These are phyloP conservation scores for Portevinia maculata DNA, from an alignment of 2,888 invertebrate genomes.

Conservation along the genomic window DNA sequence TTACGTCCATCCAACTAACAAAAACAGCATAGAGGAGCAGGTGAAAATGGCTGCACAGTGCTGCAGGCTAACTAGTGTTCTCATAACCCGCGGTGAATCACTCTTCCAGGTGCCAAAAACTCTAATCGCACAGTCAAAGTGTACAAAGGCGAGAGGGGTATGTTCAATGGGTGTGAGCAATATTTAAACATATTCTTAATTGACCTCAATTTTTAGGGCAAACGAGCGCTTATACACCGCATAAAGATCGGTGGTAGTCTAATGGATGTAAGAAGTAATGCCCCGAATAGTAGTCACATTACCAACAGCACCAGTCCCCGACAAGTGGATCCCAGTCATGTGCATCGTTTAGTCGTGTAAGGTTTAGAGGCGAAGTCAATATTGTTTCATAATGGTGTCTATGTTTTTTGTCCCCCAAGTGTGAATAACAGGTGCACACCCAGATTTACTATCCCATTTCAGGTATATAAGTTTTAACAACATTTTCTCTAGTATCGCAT, in stretches of 20 bases:
- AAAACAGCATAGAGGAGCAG: slow-evolving; percentile 88
- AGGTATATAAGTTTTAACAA: slow-evolving; percentile 30
- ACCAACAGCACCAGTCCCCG: slow-evolving; percentile 74
- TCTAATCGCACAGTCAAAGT: slow-evolving; percentile 86
- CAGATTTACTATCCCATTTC: slow-evolving; percentile 24
- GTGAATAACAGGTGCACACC: slow-evolving; percentile 1
- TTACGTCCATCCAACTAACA: slow-evolving; percentile 86
- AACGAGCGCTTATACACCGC: slow-evolving; percentile 79
- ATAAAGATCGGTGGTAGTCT: slow-evolving; percentile 77
- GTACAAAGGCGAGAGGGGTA: slow-evolving; percentile 80
- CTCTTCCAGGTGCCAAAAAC: slow-evolving; percentile 92
- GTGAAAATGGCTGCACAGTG: slow-evolving; percentile 94
- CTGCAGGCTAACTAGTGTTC: slow-evolving; percentile 92
- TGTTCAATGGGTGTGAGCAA: slow-evolving; percentile 1
- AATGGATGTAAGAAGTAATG: slow-evolving; percentile 74
- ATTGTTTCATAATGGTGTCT: slow-evolving; percentile 64
- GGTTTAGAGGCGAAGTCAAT: slow-evolving; percentile 4
- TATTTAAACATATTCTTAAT: background rate
- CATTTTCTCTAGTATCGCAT: slow-evolving; percentile 34
- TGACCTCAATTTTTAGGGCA: slow-evolving; percentile 76
- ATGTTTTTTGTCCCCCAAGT: slow-evolving; percentile 15
- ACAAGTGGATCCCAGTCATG: slow-evolving; percentile 80
- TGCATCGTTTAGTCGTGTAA: slow-evolving; percentile 81
- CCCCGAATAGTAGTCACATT: slow-evolving; percentile 65
- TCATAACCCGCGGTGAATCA: slow-evolving; percentile 90